phyloP scores from a whole-genome alignment of 1,140 invertebrate species.

The Cephus cinctus region DNA sequence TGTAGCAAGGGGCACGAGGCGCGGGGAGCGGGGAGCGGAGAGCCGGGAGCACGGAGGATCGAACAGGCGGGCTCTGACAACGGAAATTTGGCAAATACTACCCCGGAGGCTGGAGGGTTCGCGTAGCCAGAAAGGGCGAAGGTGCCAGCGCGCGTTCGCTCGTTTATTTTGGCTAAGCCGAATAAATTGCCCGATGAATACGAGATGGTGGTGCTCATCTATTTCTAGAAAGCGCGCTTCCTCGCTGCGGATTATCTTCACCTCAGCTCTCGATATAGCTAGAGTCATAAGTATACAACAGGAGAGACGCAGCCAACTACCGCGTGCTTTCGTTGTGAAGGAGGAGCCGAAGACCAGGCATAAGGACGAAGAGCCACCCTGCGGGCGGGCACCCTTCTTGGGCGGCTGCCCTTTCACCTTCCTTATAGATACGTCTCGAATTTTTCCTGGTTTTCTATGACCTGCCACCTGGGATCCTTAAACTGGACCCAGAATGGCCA shows the following conservation, averaged over 20 bases:
- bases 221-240: slow-evolving; percentile 10
- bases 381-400: no score
- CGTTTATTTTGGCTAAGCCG: slow-evolving; percentile 14
- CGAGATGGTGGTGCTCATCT: slow-evolving; percentile 15
- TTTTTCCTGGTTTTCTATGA: no score
- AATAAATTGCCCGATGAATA: slow-evolving; percentile 18
- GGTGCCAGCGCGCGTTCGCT: neutral
- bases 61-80: slow-evolving; percentile 6
- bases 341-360: no score
- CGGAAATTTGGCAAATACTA: slow-evolving; percentile 20
- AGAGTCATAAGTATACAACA: no score
- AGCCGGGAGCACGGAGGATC: slow-evolving; percentile 18
- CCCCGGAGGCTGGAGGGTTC: slow-evolving; percentile 2
- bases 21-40: slow-evolving; percentile 18
- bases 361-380: no score
- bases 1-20: slow-evolving; percentile 7
- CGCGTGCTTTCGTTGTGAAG: no score
- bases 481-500: neutral
- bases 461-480: no score
- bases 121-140: neutral
- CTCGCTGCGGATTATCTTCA: no score
- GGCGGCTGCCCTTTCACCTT: no score
- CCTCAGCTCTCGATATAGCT: no score
- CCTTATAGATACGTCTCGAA: no score
- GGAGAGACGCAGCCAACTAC: no score